Conservation (phyloP, 2,888 invertebrate genomes). For the Synergus japonicus region DNA sequence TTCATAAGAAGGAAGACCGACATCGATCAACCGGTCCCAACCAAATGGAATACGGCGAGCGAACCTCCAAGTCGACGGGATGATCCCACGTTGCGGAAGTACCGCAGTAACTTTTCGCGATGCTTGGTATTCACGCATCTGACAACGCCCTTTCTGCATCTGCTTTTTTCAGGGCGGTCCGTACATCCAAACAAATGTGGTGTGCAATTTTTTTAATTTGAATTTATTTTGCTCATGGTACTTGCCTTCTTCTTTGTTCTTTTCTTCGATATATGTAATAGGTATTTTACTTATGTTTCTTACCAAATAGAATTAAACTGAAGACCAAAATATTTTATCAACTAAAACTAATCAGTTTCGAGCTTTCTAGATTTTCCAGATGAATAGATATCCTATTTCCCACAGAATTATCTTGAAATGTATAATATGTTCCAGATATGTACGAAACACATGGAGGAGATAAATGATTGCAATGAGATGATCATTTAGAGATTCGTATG, state of each 20-base stretch:
- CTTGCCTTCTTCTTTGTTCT: background rate
- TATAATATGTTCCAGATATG: background rate
- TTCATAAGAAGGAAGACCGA: constrained; percentile 70
- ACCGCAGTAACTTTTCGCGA: constrained; percentile 4
- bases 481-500: background rate
- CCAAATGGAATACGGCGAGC: constrained; percentile 44
- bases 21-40: constrained; percentile 69
- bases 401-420: no score
- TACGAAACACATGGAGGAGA: background rate
- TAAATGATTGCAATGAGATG: constrained; percentile 8
- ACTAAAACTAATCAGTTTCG: no score
- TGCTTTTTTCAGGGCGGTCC: constrained; percentile 8
- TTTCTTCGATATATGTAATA: background rate
- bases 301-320: no score
- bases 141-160: constrained; percentile 17
- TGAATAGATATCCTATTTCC: background rate
- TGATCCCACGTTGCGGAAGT: constrained; percentile 11
- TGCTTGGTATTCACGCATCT: background rate
- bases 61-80: constrained; percentile 34
- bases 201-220: background rate
- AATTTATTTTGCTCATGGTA: background rate
- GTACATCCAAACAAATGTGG: background rate
- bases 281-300: background rate
- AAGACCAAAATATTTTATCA: no score
- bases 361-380: no score